Base-by-base conservation (phyloP, 2,888 invertebrate genomes). In the Hyalella azteca region DNA sequence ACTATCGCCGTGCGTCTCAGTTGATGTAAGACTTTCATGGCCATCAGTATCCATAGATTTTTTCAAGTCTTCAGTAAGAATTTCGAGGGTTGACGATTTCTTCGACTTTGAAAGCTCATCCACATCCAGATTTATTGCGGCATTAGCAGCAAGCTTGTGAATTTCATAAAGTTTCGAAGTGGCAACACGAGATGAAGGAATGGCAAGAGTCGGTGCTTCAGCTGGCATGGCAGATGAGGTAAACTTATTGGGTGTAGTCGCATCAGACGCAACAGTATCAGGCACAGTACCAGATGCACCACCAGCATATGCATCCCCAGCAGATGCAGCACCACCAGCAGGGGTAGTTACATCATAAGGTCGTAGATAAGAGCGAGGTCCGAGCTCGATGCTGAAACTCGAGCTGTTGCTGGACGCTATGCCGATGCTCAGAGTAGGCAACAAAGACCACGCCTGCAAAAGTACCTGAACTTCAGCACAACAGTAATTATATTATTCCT, bases 351-450 rank as follows among this genome's bases (percentile, higher is more conserved):
- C 76, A 32, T 45, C 66, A 11, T 77, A 78, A 48, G 82, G 82
- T 0, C 82, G 79, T 15, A 82, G 60, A 45, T 82, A 82, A 5
- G 82, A 79, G 26, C 39, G 48, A 26, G 81, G 81, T 36, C 59
- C 77, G 5, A 82, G 39, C 11, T 73, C 78, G 54, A 82, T 81
- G 60, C 73, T 41, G 60, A 82, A 81, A 45, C 79, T 78, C 7
- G 82, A 78, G 29, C 36, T 75, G 41, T 82, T 81, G 50, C 40
- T 79, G 45, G 49, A 40, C 19, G 79, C 79, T 9, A 82, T 41
- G 50, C 75, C 78, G 26, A 86, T 78, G 3, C 84, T 83, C 26
- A 86, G 79, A 60, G 84, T 83, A 9, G 86, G 86, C 48, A 86
- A 85, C 3, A 78, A 60, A 13, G 81, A 75, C 83, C 85, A 84